Percentiles rank a stretch among this genome's conserved stretches.
Conservation (phyloP, 2,888 invertebrate species). For the Leptarthrus brevirostris region DNA sequence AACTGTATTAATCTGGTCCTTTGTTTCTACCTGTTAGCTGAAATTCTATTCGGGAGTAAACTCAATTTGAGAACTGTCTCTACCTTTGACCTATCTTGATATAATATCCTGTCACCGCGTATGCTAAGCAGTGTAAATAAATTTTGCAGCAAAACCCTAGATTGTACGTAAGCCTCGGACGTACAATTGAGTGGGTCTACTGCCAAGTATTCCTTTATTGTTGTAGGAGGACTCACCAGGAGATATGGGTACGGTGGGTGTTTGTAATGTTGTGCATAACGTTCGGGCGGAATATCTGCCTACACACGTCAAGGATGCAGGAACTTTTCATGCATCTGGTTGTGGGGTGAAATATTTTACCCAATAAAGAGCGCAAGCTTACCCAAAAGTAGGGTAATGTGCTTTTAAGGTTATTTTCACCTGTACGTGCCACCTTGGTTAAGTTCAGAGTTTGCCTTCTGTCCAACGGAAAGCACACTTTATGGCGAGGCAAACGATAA, state of each 20-base stretch:
- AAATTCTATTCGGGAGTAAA: background rate
- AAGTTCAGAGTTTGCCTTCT: background rate
- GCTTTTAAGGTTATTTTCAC: constrained; percentile 12
- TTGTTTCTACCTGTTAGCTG: background rate
- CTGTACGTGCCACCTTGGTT: background rate
- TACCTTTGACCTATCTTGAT: background rate
- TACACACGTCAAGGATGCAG: background rate
- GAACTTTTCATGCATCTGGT: background rate
- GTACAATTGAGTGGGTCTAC: background rate
- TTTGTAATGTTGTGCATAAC: background rate
- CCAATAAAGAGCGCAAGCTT: constrained; percentile 1
- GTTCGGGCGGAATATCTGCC: background rate
- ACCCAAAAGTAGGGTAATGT: constrained; percentile 7
- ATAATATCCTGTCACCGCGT: background rate
- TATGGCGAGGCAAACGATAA: background rate
- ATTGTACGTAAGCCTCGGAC: background rate
- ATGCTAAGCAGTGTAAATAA: constrained; percentile 3
- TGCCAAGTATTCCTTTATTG: background rate
- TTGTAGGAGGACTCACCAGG: no score
- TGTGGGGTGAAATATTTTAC: background rate
- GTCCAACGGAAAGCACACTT: background rate
- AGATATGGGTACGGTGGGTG: background rate
- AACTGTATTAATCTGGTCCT: background rate
- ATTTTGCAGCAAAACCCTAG: background rate
- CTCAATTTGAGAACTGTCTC: background rate